Evolutionary conservation across 2,113 vertebrate species (phyloP).

Genomic region (Ornithorhynchus anatinus): DNA sequence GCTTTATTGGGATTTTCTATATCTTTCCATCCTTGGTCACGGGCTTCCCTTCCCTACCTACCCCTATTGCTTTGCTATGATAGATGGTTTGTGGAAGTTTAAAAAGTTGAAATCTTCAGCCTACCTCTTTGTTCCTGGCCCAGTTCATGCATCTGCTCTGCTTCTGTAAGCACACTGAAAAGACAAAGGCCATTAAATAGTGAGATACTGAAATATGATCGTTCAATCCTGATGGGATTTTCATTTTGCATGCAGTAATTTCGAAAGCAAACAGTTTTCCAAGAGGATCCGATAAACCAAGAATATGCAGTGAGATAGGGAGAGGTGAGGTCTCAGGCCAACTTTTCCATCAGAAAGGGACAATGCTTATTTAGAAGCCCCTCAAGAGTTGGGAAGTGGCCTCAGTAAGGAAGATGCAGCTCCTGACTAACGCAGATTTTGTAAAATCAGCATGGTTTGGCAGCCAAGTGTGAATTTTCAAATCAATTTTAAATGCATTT

Average conservation of each 20-base stretch:
- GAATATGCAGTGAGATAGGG: not conserved
- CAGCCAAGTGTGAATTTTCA: not conserved
- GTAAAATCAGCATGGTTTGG: slow-evolving; percentile 4
- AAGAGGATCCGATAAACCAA: slow-evolving; percentile 19
- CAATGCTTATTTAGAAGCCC: slow-evolving; percentile 20
- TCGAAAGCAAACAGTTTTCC: slow-evolving; percentile 42
- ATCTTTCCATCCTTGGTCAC: not conserved
- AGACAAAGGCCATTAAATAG: slow-evolving; percentile 4
- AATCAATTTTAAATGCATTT: not conserved
- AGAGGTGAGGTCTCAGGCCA: not conserved
- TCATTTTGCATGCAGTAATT: slow-evolving; percentile 30
- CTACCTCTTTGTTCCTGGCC: slow-evolving; percentile 29
- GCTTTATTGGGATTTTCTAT: slow-evolving; percentile 31
- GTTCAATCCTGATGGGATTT: slow-evolving; percentile 49
- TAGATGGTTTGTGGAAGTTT: slow-evolving; percentile 19
- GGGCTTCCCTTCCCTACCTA: not conserved
- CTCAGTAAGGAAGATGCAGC: not conserved
- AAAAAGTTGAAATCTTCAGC: slow-evolving; percentile 10
- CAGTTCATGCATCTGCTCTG: not conserved
- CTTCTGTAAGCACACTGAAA: slow-evolving; percentile 32
- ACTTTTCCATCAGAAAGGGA: not conserved
- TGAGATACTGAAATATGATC: slow-evolving; percentile 23
- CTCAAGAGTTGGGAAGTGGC: not conserved
- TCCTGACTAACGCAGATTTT: not conserved
- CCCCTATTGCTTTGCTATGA: slow-evolving; percentile 25